phyloP scores from a whole-genome alignment of 2,113 vertebrate genomes.

The Pipra filicauda region DNA sequence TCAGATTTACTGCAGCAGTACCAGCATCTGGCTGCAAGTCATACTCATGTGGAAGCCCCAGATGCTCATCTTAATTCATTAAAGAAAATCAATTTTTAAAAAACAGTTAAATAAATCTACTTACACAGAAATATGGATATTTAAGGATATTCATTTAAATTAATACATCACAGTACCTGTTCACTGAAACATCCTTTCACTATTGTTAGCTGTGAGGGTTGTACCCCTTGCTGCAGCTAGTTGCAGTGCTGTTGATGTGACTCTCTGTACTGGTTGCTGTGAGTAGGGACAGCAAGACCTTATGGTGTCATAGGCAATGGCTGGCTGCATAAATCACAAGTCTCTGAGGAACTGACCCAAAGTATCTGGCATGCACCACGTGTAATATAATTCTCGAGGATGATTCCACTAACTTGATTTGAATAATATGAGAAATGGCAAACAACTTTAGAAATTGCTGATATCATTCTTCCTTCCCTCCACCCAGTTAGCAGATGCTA shows the following conservation, averaged over 20 bases:
- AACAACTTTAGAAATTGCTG: background rate
- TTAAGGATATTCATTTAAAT: background rate
- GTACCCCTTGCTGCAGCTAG: background rate
- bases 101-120: background rate
- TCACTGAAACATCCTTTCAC: background rate
- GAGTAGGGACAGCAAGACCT: background rate
- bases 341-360: background rate
- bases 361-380: background rate
- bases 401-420: background rate
- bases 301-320: rapidly evolving
- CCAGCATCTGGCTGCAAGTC: background rate
- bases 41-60: background rate
- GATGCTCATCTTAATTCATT: background rate
- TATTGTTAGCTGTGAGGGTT: background rate
- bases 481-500: background rate
- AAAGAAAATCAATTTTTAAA: background rate
- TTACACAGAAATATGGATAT: background rate
- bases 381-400: background rate
- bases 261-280: background rate
- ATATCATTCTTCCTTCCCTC: background rate
- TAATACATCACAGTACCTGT: background rate
- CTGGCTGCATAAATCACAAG: background rate
- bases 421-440: background rate
- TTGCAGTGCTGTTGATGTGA: background rate
- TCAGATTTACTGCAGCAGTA: background rate